A percentile compares a stretch with the other conserved stretches of the same genome.
These are phyloP conservation scores for Lamproptera curius DNA, from an alignment of 2,888 invertebrate genomes.

Conservation along the genomic window DNA sequence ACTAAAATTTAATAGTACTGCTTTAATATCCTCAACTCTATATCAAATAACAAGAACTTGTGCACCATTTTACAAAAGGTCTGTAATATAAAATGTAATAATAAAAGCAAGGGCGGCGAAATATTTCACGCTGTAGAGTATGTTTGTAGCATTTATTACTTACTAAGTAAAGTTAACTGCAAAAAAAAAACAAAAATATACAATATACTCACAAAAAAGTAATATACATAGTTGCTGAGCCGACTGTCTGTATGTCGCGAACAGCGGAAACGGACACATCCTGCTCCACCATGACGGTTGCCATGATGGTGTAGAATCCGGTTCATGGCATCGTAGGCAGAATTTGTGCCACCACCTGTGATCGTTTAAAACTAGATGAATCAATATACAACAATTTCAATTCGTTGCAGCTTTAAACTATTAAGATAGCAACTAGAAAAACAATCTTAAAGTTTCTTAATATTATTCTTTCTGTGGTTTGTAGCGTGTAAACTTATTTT, in stretches of 20 bases:
- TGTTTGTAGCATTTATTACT: no score
- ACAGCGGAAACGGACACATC: constrained; percentile 83
- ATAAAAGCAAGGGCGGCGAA: no score
- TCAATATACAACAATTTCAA: neutral
- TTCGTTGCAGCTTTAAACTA: neutral
- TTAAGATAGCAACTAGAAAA: neutral
- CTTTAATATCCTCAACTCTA: no score
- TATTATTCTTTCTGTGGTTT: neutral
- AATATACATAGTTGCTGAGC: constrained; percentile 59
- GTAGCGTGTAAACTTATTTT: neutral
- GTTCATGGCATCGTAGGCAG: constrained; percentile 81
- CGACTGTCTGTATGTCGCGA: constrained; percentile 81
- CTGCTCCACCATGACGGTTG: constrained; percentile 83
- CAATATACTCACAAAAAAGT: constrained; percentile 55
- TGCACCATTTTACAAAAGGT: no score
- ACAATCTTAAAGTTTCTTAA: neutral
- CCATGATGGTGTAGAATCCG: constrained; percentile 80
- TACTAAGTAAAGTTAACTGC: no score
- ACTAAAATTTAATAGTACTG: no score
- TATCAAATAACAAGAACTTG: no score
- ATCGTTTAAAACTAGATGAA: constrained; percentile 7
- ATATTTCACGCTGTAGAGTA: no score
- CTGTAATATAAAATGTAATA: no score
- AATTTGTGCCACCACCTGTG: constrained; percentile 81
- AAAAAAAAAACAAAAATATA: no score